Conservation (phyloP, 2,888 invertebrate species). For the Drosophila limbata region DNA sequence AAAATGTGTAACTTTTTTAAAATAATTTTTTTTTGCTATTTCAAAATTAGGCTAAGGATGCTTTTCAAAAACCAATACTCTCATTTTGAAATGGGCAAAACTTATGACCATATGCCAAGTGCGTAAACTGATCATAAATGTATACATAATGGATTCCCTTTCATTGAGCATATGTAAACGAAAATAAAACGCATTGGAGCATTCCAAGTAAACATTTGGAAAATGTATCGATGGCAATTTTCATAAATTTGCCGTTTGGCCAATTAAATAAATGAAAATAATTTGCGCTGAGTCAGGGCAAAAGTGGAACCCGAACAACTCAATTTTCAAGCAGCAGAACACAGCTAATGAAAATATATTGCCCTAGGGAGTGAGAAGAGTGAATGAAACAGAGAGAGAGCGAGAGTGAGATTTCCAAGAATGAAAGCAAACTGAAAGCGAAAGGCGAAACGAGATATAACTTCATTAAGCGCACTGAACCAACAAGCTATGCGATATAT, state of each 20-base stretch:
- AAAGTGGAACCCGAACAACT: slow-evolving; percentile 52
- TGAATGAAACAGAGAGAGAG: background rate
- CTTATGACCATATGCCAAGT: slow-evolving; percentile 1
- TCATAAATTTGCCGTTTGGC: slow-evolving; percentile 58
- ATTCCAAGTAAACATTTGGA: slow-evolving; percentile 32
- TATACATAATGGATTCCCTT: slow-evolving; percentile 4
- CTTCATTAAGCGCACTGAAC: slow-evolving; percentile 69
- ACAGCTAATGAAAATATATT: slow-evolving; percentile 73
- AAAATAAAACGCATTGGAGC: slow-evolving; percentile 52
- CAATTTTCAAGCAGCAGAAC: slow-evolving; percentile 40
- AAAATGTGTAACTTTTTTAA: background rate
- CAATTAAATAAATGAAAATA: slow-evolving; percentile 78
- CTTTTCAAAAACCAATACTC: background rate
- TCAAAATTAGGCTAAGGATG: background rate
- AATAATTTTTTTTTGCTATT: background rate
- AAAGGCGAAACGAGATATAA: slow-evolving; percentile 56
- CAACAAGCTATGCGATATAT: slow-evolving; percentile 66
- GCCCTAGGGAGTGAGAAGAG: slow-evolving; percentile 22
- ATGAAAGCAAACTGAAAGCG: slow-evolving; percentile 38
- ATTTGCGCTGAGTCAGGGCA: slow-evolving; percentile 63
- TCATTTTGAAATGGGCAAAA: background rate
- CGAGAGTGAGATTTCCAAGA: slow-evolving; percentile 8
- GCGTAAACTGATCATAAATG: slow-evolving; percentile 7
- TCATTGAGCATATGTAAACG: slow-evolving; percentile 45
- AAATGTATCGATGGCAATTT: slow-evolving; percentile 55